These are phyloP conservation scores for Platyrinchus mystaceus DNA, from an alignment of 2,797 vertebrate species.

Conservation along the genomic window DNA sequence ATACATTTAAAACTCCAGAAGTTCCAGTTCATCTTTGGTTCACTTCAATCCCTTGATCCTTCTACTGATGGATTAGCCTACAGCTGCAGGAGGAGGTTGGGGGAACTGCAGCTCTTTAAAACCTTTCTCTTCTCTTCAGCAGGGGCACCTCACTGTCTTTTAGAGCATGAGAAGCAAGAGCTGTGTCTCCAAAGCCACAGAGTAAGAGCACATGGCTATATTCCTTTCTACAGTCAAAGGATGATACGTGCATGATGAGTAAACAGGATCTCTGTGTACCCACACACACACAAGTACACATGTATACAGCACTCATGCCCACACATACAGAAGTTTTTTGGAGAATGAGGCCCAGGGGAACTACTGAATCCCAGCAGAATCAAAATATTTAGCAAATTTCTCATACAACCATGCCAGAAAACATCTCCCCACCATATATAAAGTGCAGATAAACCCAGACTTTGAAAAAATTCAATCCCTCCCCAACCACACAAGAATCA, in stretches of 20 bases:
- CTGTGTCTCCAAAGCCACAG: neutral
- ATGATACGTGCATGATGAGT: fast-evolving
- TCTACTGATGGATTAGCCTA: neutral
- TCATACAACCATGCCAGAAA: neutral
- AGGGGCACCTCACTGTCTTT: neutral
- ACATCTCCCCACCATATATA: neutral
- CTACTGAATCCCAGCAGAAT: neutral
- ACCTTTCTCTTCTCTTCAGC: neutral
- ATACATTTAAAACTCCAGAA: slow-evolving; percentile 2
- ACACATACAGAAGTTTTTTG: neutral
- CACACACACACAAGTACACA: fast-evolving
- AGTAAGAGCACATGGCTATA: neutral
- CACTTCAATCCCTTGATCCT: neutral
- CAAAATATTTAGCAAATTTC: neutral
- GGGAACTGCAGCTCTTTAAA: neutral
- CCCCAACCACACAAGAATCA: neutral
- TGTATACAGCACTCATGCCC: neutral
- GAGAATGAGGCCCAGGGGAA: neutral
- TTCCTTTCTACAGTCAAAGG: neutral
- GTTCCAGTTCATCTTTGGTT: slow-evolving; percentile 10
- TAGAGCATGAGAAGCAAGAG: neutral
- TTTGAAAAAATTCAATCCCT: neutral
- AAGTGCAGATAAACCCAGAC: neutral
- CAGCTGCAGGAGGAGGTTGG: neutral
- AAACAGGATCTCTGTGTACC: neutral